Conservation (phyloP, 23 tunicate genomes). For the Diplosoma virens region DNA sequence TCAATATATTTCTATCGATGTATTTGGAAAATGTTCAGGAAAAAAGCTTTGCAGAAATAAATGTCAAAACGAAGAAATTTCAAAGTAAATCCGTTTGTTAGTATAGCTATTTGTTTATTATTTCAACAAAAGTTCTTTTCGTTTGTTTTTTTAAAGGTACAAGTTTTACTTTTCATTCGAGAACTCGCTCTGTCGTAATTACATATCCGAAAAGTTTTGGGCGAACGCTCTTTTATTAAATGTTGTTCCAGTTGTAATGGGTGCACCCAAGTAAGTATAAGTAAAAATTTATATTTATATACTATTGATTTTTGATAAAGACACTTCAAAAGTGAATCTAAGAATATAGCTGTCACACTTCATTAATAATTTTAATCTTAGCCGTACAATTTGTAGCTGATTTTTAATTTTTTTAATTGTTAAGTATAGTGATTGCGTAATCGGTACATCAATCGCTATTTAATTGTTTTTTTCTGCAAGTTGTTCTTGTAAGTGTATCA, state of each 20-base stretch:
- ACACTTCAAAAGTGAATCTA: no score
- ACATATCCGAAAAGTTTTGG: slow-evolving; percentile 82
- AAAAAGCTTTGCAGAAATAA: slow-evolving; percentile 25
- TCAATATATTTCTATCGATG: slow-evolving; percentile 30
- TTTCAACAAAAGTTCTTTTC: not conserved
- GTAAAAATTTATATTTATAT: slow-evolving; percentile 13
- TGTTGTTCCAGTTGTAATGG: slow-evolving; percentile 76
- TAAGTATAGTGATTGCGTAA: no score
- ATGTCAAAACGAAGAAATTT: not conserved
- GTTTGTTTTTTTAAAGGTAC: slow-evolving; percentile 36
- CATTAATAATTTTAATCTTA: no score
- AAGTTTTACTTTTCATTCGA: slow-evolving; percentile 84
- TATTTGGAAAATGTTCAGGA: slow-evolving; percentile 53
- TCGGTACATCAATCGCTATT: no score
- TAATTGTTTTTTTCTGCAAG: no score
- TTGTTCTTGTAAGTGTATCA: no score
- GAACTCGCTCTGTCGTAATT: slow-evolving; percentile 69
- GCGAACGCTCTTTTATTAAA: slow-evolving; percentile 18
- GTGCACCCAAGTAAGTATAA: slow-evolving; percentile 45
- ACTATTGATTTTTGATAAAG: no score
- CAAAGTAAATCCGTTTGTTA: no score
- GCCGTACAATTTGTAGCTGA: no score
- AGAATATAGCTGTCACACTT: no score
- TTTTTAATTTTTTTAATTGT: no score
- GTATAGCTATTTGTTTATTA: no score